Evolutionary conservation across 2,888 invertebrate genomes (phyloP).

Genomic region (Drosophila nr. perissopoda): DNA sequence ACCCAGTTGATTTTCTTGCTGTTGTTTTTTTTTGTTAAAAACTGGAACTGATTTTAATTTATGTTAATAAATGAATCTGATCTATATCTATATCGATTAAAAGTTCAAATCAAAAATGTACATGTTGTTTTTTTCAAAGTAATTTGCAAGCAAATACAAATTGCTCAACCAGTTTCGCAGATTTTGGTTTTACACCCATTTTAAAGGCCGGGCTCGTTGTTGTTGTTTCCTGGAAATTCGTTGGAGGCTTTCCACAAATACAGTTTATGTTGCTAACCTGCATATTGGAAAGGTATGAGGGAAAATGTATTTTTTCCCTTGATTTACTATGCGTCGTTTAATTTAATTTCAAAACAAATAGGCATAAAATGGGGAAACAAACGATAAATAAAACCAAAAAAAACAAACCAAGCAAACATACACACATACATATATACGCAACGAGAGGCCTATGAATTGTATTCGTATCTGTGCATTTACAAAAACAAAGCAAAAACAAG

Average conservation of each 20-base stretch:
- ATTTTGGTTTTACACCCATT: constrained; percentile 9
- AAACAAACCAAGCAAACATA: constrained; percentile 28
- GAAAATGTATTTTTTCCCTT: constrained; percentile 29
- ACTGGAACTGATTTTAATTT: constrained; percentile 9
- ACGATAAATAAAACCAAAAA: constrained; percentile 74
- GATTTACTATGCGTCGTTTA: constrained; percentile 73
- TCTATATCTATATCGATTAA: constrained; percentile 4
- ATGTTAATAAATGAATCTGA: constrained; percentile 21
- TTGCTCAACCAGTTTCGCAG: constrained; percentile 36
- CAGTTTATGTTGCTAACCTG: not conserved
- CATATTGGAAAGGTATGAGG: not conserved
- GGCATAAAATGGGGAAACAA: constrained; percentile 74
- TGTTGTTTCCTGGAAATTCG: not conserved
- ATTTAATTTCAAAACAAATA: constrained; percentile 79
- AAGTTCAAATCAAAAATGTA: constrained; percentile 5
- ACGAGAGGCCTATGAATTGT: constrained; percentile 40
- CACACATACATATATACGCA: constrained; percentile 23
- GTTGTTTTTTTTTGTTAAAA: constrained; percentile 1
- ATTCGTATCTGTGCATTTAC: constrained; percentile 51
- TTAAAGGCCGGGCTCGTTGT: constrained; percentile 44
- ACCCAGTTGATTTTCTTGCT: not conserved
- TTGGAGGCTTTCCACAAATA: constrained; percentile 20
- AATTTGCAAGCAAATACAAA: constrained; percentile 44
- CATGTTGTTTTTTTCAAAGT: constrained; percentile 16
- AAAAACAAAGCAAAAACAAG: constrained; percentile 42